phyloP scores from a whole-genome alignment of 1,140 invertebrate genomes.

The Nomia melanderi region DNA sequence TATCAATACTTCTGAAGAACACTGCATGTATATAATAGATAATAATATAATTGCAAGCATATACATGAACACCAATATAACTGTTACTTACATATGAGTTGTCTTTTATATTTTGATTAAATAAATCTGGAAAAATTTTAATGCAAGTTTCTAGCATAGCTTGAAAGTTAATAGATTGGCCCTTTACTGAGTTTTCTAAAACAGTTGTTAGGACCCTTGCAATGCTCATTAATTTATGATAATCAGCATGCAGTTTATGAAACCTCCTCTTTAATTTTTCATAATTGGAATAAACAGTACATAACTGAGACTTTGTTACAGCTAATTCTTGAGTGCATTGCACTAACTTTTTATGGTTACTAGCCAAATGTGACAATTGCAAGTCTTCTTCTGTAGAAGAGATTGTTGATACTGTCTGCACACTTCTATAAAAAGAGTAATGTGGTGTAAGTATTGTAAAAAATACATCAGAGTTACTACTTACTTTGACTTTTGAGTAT shows the following conservation, averaged over 20 bases:
- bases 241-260: slow-evolving; percentile 77
- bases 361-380: slow-evolving; percentile 17
- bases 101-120: slow-evolving; percentile 69
- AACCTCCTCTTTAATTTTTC: slow-evolving; percentile 75
- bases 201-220: slow-evolving; percentile 83
- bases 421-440: slow-evolving; percentile 53
- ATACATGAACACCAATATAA: background rate
- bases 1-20: slow-evolving; percentile 30
- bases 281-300: slow-evolving; percentile 69
- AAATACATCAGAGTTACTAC: slow-evolving; percentile 13
- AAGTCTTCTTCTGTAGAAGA: slow-evolving; percentile 26
- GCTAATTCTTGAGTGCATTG: slow-evolving; percentile 60
- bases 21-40: slow-evolving; percentile 9
- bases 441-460: background rate
- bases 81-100: slow-evolving; percentile 52
- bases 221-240: slow-evolving; percentile 78
- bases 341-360: slow-evolving; percentile 45
- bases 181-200: slow-evolving; percentile 83
- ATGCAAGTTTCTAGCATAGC: slow-evolving; percentile 78
- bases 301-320: slow-evolving; percentile 62
- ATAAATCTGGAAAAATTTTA: slow-evolving; percentile 80
- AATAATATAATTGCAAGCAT: background rate
- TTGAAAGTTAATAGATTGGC: slow-evolving; percentile 81
- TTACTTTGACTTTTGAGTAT: slow-evolving; percentile 47
- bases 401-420: slow-evolving; percentile 66